phyloP scores from a whole-genome alignment of 2,797 vertebrate genomes.

The Acrocephalus scirpaceus region DNA sequence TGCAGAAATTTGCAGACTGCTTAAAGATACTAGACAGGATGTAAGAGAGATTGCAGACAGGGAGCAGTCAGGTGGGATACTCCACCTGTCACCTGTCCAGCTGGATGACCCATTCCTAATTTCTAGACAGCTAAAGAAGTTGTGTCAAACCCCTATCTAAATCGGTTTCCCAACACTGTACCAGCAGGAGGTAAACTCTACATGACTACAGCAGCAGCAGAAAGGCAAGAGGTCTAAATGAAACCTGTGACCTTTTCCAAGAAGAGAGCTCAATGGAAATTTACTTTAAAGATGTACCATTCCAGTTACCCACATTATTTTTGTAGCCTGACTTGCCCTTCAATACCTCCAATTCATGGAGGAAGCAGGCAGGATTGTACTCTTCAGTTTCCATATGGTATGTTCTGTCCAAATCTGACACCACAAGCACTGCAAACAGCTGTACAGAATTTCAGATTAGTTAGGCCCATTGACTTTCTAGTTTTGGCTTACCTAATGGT shows the following conservation, averaged over 20 bases:
- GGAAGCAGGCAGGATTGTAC: neutral
- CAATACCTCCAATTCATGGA: neutral
- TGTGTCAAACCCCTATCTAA: neutral
- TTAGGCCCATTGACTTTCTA: neutral
- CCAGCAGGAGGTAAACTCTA: neutral
- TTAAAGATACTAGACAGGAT: neutral
- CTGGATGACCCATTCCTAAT: neutral
- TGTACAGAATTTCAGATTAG: neutral
- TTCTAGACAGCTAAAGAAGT: neutral
- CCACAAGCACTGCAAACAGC: neutral
- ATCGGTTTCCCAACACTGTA: neutral
- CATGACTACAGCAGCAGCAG: neutral
- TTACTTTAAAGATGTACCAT: neutral
- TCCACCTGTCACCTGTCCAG: neutral
- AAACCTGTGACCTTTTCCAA: neutral
- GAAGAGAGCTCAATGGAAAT: neutral
- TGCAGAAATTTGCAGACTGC: neutral
- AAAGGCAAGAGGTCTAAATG: neutral
- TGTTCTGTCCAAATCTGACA: neutral
- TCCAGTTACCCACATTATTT: neutral
- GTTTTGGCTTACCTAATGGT: neutral
- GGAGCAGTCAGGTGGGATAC: accelerated
- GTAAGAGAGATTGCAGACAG: neutral
- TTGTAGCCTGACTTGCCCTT: neutral
- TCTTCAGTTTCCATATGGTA: neutral